Evolutionary conservation across 2,113 vertebrate genomes (phyloP), one percentile per base, ranked within the genome.

Genomic region (Phalacrocorax pelagicus): DNA sequence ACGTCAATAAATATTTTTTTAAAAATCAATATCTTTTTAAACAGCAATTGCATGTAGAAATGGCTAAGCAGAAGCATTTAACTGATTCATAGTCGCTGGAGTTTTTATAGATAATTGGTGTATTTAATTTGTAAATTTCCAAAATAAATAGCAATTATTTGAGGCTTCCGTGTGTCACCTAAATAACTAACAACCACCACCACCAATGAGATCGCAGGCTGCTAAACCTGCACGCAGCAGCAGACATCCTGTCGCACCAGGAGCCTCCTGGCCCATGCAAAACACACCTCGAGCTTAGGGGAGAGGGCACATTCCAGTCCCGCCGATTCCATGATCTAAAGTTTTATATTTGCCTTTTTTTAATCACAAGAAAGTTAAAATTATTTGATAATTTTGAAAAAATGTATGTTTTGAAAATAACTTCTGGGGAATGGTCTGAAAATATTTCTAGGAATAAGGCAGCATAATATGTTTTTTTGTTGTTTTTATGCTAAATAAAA

Each of bases 21-120:
- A 13, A 73, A 55, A 90, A 86, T 23, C 49, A 57, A 12, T 54
- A 46, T 75, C 49, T 88, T 96, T 94, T 94, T 66, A 36, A 94
- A 92, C 58, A 90, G 94, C 92, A 92, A 54, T 47, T 94, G 92
- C 94, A 66, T 88, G 77, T 81, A 91, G 85, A 67, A 94, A 85
- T n/a, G 71, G 67, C 49, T 61, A 79, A 83, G 44, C 52, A 92
- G 93, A 88, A 91, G 63, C 71, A 75, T 44, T 91, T 57, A 26
- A 52, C 42, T 22, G 24, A 47, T 80, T 86, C 27, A 29, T 81
- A 86, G 58, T 90, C 78, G 38, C 40, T 73, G 10, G 21, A 42
- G 52, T 59, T 94, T 94, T 81, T 57, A 58, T 19, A 90, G 79
- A 72, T n/a, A 88, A 78, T 70, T 34, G 12, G 54, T 92, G 52